phyloP scores from a whole-genome alignment of 2,113 vertebrate species.

The Chitala chitala region DNA sequence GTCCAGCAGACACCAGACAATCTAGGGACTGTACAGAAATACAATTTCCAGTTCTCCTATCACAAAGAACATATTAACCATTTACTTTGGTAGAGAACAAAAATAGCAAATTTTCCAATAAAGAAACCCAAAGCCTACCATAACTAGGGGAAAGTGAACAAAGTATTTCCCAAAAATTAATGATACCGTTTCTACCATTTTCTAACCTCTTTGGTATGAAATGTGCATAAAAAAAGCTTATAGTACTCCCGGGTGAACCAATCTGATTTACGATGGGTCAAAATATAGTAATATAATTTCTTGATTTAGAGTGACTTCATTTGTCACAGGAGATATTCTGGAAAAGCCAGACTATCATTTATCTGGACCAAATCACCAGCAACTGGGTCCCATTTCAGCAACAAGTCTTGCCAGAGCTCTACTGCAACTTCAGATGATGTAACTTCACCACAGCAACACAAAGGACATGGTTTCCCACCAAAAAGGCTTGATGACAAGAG shows the following conservation, averaged over 20 bases:
- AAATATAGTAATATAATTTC: not conserved
- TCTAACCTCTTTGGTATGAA: conserved; percentile 25
- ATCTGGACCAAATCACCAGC: conserved; percentile 3
- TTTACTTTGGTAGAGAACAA: not conserved
- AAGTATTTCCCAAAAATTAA: conserved; percentile 2
- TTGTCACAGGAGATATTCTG: conserved; percentile 33
- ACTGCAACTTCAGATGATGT: not conserved
- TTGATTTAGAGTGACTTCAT: conserved; percentile 24
- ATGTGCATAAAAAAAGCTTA: not conserved
- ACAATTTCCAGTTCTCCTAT: no score
- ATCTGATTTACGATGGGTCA: conserved; percentile 27
- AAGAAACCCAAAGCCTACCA: conserved; percentile 10
- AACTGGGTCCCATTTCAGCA: not conserved
- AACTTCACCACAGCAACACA: not conserved
- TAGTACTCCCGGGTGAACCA: conserved; percentile 14
- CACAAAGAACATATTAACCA: not conserved
- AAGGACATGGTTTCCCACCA: not conserved
- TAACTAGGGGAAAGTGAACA: not conserved
- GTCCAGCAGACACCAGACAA: no score
- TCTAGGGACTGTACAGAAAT: no score
- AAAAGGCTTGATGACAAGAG: not conserved
- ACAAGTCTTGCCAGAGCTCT: conserved; percentile 8
- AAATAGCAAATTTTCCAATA: not conserved
- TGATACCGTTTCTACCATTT: not conserved
- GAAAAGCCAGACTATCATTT: conserved; percentile 24